Conservation (phyloP, 2,113 vertebrate genomes). For the Cynocephalus volans region DNA sequence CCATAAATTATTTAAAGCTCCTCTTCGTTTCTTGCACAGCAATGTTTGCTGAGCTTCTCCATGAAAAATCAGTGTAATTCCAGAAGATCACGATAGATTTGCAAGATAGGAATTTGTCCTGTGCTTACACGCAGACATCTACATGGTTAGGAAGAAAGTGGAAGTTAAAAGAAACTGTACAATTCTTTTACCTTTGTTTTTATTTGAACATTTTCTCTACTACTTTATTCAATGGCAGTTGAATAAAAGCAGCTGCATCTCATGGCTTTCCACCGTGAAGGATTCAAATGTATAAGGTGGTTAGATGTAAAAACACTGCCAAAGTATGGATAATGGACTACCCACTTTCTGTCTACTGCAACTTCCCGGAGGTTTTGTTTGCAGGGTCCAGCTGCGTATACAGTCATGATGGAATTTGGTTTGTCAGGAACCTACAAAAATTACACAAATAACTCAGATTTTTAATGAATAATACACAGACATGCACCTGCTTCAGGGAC, state of each 20-base stretch:
- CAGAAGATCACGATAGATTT: slow-evolving; percentile 70
- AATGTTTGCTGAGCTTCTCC: slow-evolving; percentile 37
- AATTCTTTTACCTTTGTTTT: slow-evolving; percentile 55
- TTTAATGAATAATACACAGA: slow-evolving; percentile 90
- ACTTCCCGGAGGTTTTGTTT: slow-evolving; percentile 85
- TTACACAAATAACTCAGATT: slow-evolving; percentile 89
- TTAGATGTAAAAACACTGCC: slow-evolving; percentile 75
- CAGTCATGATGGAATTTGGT: slow-evolving; percentile 87
- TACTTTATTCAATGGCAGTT: slow-evolving; percentile 62
- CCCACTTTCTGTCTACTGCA: slow-evolving; percentile 64
- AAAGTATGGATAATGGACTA: slow-evolving; percentile 75
- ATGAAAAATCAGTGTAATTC: slow-evolving; percentile 75
- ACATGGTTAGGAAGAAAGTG: slow-evolving; percentile 40
- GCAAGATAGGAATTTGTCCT: slow-evolving; percentile 57
- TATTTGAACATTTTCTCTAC: slow-evolving; percentile 59
- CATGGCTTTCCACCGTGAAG: slow-evolving; percentile 71
- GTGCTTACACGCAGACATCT: background rate
- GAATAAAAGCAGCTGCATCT: slow-evolving; percentile 75
- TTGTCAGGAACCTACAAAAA: slow-evolving; percentile 88
- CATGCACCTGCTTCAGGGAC: slow-evolving; percentile 89
- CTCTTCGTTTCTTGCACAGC: slow-evolving; percentile 48
- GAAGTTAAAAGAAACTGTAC: slow-evolving; percentile 53
- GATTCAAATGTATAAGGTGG: slow-evolving; percentile 76
- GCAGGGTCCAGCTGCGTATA: slow-evolving; percentile 86
- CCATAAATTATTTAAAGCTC: slow-evolving; percentile 44